Evolutionary conservation across 2,797 vertebrate genomes (phyloP), one percentile per base, ranked within the genome.

Genomic region (Decapterus maruadsi): DNA sequence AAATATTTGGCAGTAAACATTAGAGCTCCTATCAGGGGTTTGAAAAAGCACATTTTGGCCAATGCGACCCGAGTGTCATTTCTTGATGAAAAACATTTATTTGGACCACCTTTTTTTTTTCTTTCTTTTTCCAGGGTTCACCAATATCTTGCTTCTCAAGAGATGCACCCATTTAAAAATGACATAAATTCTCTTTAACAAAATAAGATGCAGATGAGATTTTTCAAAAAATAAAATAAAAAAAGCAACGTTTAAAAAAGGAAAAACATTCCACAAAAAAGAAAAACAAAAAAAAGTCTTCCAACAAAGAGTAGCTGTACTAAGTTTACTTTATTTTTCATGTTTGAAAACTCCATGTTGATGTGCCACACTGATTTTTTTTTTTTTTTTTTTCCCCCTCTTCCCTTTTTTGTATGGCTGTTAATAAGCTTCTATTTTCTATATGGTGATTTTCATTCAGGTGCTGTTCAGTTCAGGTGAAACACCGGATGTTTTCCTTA

Each of bases 401-500:
- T 5, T 11, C 20, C 20, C 1, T 13, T 78, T 77, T 83, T 88
- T 78, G 50, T 87, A 75, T 77, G 82, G 90, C 91, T 92, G 89
- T 92, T 82, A 54, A 87, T 89, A 89, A 91, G 89, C 91, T 91
- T 89, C 70, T 86, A 53, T 89, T 86, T 91, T 90, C 81, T 88
- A 81, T 82, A 86, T 90, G 82, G 89, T 90, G 66, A 82, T 90
- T 90, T 81, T 85, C 82, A 92, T 87, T 91, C 92, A 93, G 94
- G 93, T 95, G 94, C 91, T 93, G 91, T 94, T 93, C 72, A 84
- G 89, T 91, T 94, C 89, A 91, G 93, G 90, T 92, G 87, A 88
- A 93, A 93, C 88, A 72, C 89, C 80, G 56, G 85, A 81, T 92
- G 79, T 92, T 93, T 89, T 92, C 76, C 75, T 84, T 20, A 67